Evolutionary conservation across 2,888 invertebrate genomes (phyloP).

Genomic region (Elysia crispata): DNA sequence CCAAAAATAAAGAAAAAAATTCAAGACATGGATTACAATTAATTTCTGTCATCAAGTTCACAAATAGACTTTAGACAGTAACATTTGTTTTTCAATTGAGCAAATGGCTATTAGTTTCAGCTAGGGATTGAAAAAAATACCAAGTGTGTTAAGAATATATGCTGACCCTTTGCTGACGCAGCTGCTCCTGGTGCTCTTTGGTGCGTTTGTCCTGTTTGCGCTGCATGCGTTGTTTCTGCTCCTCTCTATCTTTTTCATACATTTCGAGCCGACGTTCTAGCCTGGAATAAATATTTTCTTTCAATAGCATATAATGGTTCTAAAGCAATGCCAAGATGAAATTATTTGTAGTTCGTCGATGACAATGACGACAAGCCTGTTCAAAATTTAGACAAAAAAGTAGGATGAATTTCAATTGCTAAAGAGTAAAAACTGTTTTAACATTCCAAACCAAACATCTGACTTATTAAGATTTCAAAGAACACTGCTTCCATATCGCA

Average conservation of each 20-base stretch:
- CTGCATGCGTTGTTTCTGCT: constrained; percentile 65
- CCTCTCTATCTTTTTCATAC: constrained; percentile 72
- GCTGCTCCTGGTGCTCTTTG: constrained; percentile 81
- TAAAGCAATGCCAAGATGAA: too few relatives aligned
- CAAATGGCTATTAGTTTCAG: too few relatives aligned
- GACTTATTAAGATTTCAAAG: not conserved
- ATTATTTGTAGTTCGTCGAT: too few relatives aligned
- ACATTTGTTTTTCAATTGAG: not conserved
- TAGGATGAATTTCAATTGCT: too few relatives aligned
- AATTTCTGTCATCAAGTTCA: too few relatives aligned
- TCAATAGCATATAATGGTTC: too few relatives aligned
- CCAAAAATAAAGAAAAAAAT: too few relatives aligned
- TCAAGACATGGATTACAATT: too few relatives aligned
- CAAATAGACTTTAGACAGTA: not conserved
- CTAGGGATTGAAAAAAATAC: not conserved
- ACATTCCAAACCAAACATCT: too few relatives aligned
- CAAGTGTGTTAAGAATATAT: not conserved
- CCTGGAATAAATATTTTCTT: constrained; percentile 56
- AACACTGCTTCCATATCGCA: not conserved
- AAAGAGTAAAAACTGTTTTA: too few relatives aligned
- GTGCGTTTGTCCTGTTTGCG: constrained; percentile 76
- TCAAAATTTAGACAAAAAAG: too few relatives aligned
- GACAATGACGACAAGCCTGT: too few relatives aligned
- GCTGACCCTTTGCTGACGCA: constrained; percentile 78
- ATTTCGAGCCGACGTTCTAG: constrained; percentile 71